Base-by-base conservation (phyloP, 2,113 vertebrate genomes). In the Rhinichthys klamathensis region DNA sequence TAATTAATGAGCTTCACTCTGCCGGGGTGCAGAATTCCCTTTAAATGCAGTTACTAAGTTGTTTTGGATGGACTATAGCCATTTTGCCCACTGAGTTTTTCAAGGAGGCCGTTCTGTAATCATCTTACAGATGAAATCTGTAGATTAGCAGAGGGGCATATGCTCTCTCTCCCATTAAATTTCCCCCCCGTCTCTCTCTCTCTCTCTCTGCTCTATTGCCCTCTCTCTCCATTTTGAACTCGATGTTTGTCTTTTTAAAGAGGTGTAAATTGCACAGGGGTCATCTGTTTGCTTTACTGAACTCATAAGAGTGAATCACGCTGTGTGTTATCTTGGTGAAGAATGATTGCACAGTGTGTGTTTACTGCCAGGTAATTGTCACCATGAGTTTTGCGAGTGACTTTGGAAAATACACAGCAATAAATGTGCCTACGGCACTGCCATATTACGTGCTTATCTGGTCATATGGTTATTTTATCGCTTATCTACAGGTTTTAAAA, bases 71-170 rank as follows among this genome's bases (percentile, higher is more conserved):
- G 58, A 70, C 77, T 63, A 32, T 27, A 61, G 80, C 51, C 54
- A 51, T 84, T 78, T 80, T 83, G 60, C 61, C 23, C 11, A 84
- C 15, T 30, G 21, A 35, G 58, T 51, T 18, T 85, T 89, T 86
- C 56, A 80, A 76, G 77, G 32, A 77, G 78, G 23, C 83, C 41
- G 1, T 41, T 80, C 78, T 85, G 61, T 87, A 85, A 90, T 88
- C 85, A 84, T 87, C 79, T 83, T 81, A 83, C 15, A 76, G 75
- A 30, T 35, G 49, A 65, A 86, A 84, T 65, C 76, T 76, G 83
- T 51, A 82, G 84, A 89, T 90, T 84, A 85, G 82, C 75, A 76
- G 51, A 84, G 46, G 56, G 56, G 54, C 87, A 87, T 87, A 84
- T 88, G 84, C 41, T 85, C 54, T 25, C 69, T 69, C 61, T 80